Conservation (phyloP, 2,888 invertebrate species). For the Phytoseiulus persimilis region DNA sequence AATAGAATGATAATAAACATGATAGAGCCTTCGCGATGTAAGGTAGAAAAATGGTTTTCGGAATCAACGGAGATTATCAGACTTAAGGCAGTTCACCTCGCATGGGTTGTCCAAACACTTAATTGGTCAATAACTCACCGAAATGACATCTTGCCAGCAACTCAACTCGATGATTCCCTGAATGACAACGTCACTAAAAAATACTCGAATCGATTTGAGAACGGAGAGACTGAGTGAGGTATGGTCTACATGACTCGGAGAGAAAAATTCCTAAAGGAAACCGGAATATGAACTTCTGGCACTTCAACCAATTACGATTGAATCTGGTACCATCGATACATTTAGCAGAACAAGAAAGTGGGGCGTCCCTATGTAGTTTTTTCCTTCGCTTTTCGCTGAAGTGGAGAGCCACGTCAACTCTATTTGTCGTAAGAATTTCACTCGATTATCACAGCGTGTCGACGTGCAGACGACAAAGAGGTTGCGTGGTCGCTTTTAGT, state of each 20-base stretch:
- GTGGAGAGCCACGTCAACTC: neutral
- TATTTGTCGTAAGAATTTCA: conserved; percentile 5
- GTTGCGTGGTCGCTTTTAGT: neutral
- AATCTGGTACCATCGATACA: neutral
- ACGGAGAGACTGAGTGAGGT: neutral
- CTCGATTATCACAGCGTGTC: conserved; percentile 5
- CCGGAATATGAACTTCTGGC: neutral
- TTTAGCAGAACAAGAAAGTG: neutral
- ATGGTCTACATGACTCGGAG: neutral
- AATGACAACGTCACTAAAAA: too few relatives aligned
- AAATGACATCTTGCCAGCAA: too few relatives aligned
- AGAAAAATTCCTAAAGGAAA: neutral
- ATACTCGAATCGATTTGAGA: neutral
- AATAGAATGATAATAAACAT: neutral
- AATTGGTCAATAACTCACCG: too few relatives aligned
- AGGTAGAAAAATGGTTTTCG: neutral
- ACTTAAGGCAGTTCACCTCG: neutral
- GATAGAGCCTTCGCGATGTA: neutral
- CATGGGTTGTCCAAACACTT: neutral
- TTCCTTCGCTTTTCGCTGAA: neutral
- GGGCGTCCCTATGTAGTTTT: conserved; percentile 5
- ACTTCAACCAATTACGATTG: neutral
- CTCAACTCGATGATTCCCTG: too few relatives aligned
- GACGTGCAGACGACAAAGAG: neutral
- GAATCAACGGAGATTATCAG: neutral